Percentiles rank a stretch among this genome's conserved stretches.
phyloP scores from a whole-genome alignment of 2,113 vertebrate species.

The Stigmatopora argus region DNA sequence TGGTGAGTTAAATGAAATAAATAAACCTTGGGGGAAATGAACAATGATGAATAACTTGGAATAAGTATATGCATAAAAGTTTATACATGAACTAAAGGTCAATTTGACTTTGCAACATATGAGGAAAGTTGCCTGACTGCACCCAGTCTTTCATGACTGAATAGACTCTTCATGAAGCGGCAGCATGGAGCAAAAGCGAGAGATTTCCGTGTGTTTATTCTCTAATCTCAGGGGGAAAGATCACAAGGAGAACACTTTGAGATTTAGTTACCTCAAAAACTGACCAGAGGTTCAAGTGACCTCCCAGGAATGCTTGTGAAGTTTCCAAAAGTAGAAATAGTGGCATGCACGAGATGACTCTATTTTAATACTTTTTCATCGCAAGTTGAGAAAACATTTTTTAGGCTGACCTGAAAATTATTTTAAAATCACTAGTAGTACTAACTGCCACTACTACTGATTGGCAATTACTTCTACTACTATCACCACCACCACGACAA shows the following conservation, averaged over 20 bases:
- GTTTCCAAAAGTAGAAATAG: not conserved
- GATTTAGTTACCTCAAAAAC: conserved; percentile 46
- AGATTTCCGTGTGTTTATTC: conserved; percentile 44
- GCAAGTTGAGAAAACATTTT: not conserved
- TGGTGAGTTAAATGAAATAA: too few species aligned
- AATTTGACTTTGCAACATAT: not conserved
- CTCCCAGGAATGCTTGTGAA: conserved; percentile 38
- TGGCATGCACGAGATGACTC: not conserved
- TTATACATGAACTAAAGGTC: not conserved
- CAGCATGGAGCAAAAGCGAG: conserved; percentile 16
- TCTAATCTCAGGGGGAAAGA: conserved; percentile 51
- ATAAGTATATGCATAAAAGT: not conserved
- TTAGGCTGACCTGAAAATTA: not conserved
- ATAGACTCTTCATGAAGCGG: conserved; percentile 44
- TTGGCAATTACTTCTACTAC: not conserved
- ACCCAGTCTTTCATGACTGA: conserved; percentile 2
- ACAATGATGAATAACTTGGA: not conserved
- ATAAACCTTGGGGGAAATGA: too few species aligned
- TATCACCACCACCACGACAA: not conserved
- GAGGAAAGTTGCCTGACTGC: not conserved
- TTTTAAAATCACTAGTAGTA: not conserved
- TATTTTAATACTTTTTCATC: not conserved
- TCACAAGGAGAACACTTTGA: conserved; percentile 52
- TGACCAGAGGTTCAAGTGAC: conserved; percentile 29
- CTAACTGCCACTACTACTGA: not conserved